Evolutionary conservation across 2,113 vertebrate genomes (phyloP).

Genomic region (Axis porcinus): DNA sequence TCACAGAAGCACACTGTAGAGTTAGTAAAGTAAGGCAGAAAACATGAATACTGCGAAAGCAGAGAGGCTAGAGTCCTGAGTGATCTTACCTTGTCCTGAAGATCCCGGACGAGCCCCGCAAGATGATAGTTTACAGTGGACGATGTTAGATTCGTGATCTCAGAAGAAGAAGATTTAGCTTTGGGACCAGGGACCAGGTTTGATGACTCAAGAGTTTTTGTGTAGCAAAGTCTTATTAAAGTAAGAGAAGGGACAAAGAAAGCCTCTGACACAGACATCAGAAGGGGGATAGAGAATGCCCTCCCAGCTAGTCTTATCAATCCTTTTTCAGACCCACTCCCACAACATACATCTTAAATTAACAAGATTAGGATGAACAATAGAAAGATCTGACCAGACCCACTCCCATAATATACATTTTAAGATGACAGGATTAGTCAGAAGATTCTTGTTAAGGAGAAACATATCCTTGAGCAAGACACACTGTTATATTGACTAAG

Average conservation of each 20-base stretch:
- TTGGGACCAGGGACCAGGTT: not conserved
- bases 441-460: not conserved
- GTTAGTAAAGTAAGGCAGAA: not conserved
- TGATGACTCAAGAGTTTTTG: not conserved
- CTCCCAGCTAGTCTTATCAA: not conserved
- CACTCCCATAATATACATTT: not conserved
- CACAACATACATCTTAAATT: not conserved
- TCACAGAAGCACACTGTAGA: not conserved
- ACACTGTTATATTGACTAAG: not conserved
- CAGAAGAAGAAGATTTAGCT: not conserved
- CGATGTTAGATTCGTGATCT: not conserved
- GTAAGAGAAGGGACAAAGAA: not conserved
- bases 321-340: not conserved
- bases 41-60: not conserved
- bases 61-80: not conserved
- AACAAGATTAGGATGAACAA: not conserved
- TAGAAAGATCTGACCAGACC: not conserved
- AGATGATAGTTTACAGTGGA: not conserved
- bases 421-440: not conserved
- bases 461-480: not conserved
- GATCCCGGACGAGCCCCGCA: accelerated
- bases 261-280: not conserved
- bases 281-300: not conserved
- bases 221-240: not conserved
- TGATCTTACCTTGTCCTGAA: not conserved